Percentiles rank a stretch among this genome's conserved stretches.
phyloP scores from a whole-genome alignment of 2,797 vertebrate genomes.

The Myiotriccus ornatus region DNA sequence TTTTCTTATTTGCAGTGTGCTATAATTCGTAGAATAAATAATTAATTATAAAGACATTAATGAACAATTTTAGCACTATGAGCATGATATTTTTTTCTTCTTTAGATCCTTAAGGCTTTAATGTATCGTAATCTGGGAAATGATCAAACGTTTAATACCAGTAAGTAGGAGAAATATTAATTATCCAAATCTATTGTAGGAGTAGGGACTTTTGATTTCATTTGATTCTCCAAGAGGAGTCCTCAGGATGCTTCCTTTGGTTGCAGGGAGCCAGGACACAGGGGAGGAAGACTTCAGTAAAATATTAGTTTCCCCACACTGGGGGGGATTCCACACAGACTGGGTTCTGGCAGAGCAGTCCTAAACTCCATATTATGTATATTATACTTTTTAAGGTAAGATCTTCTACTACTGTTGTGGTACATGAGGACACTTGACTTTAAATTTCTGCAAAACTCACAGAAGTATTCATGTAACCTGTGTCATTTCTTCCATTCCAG shows the following conservation, averaged over 20 bases:
- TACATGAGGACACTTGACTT: neutral
- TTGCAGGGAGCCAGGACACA: rapidly evolving
- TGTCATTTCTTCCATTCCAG: neutral
- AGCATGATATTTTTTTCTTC: neutral
- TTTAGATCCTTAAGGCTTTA: neutral
- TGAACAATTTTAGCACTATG: neutral
- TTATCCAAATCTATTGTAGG: neutral
- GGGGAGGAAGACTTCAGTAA: neutral
- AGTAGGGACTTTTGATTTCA: neutral
- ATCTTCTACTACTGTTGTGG: neutral
- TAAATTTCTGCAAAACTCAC: neutral
- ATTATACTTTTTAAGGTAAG: neutral
- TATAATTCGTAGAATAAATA: conserved; percentile 2
- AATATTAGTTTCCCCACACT: neutral
- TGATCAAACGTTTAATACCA: neutral
- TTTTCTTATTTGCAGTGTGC: neutral
- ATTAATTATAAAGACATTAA: neutral
- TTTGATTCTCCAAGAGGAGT: neutral
- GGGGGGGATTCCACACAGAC: neutral
- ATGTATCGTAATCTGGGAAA: neutral
- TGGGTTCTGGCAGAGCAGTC: neutral
- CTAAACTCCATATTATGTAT: neutral
- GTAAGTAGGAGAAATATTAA: neutral
- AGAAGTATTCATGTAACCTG: neutral
- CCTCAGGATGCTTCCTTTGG: neutral